Evolutionary conservation across 2,797 vertebrate species (phyloP), one percentile per base, ranked within the genome.

Genomic region (Podarcis lilfordi): DNA sequence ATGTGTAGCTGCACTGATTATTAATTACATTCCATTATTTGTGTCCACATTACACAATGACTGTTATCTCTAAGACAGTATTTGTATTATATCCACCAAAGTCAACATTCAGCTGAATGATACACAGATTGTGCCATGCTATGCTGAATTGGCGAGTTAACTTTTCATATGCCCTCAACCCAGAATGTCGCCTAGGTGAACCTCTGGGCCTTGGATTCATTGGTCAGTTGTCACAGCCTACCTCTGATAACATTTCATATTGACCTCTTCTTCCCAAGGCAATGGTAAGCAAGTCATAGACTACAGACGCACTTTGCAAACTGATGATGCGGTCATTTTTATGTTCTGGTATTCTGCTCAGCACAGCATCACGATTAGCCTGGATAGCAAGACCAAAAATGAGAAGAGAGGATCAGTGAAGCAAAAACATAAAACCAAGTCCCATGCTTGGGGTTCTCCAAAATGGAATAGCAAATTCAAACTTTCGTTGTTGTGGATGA

Each of bases 241-340:
- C 99, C 98, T 99, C 99, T 5, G 99, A 99, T 43, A 99, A 97
- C 99, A 99, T 99, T 97, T 99, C 99, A 61, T 99, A 99, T 91
- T 99, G 99, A 89, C 99, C 99, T 90, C 99, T 98, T 94, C 99
- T 98, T 86, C 99, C 99, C 89, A 99, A 97, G 40, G 99, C 98
- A 4, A 99, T 99, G 1, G 99, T 99, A 92, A 99, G 98, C 80
- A 99, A 96, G 95, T 99, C 99, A 0, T 99, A 99, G 80, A 99
- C 98, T 89, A 99, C 98, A 1, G 99, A 99, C 0, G 99, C 99
- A 1, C 98, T 99, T 96, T 99, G 99, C 75, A 99, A 96, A 92
- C 99, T 99, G 96, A 99, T 98, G 95, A 99, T 98, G 0, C 99
- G 98, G 89, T 99, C 99, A 0, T 98, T 98, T 96, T 97, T 99